A percentile compares a stretch with the other conserved stretches of the same genome.
Conservation (phyloP, 2,888 invertebrate species). For the Smittia sp. region DNA sequence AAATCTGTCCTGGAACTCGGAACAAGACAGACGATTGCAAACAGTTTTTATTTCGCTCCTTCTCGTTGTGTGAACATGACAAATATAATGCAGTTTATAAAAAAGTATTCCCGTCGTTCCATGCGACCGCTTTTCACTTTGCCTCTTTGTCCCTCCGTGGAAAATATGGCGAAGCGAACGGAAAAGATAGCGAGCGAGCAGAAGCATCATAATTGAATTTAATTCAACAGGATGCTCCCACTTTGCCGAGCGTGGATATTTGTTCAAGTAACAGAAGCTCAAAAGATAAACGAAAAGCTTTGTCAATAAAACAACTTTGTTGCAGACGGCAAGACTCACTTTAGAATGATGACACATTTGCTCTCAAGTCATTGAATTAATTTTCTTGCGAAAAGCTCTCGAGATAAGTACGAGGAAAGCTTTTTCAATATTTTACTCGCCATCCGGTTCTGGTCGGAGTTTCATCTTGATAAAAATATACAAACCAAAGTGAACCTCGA, state of each 20-base stretch:
- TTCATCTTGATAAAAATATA: not conserved
- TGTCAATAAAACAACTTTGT: slow-evolving; percentile 28
- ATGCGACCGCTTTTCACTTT: not conserved
- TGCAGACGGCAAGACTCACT: not conserved
- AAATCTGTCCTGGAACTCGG: not conserved
- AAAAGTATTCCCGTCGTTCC: slow-evolving; percentile 14
- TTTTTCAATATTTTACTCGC: not conserved
- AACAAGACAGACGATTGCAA: not conserved
- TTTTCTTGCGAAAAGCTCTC: slow-evolving; percentile 5
- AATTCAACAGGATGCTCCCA: slow-evolving; percentile 37
- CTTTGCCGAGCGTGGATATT: not conserved
- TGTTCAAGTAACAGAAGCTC: not conserved
- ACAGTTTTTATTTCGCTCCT: not conserved
- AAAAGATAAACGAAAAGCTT: not conserved
- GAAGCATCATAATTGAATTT: slow-evolving; percentile 38
- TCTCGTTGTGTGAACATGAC: slow-evolving; percentile 28
- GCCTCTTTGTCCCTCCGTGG: not conserved
- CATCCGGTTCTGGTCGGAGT: not conserved
- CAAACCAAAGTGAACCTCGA: not conserved
- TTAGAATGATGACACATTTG: not conserved
- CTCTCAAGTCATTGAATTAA: slow-evolving; percentile 32
- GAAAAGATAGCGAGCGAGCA: not conserved
- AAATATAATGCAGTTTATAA: slow-evolving; percentile 39
- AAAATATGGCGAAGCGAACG: not conserved
- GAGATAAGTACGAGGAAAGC: not conserved